A percentile compares a stretch with the other conserved stretches of the same genome.
Evolutionary conservation across 2,797 vertebrate genomes (phyloP).

Genomic region (Typhlichthys subterraneus): DNA sequence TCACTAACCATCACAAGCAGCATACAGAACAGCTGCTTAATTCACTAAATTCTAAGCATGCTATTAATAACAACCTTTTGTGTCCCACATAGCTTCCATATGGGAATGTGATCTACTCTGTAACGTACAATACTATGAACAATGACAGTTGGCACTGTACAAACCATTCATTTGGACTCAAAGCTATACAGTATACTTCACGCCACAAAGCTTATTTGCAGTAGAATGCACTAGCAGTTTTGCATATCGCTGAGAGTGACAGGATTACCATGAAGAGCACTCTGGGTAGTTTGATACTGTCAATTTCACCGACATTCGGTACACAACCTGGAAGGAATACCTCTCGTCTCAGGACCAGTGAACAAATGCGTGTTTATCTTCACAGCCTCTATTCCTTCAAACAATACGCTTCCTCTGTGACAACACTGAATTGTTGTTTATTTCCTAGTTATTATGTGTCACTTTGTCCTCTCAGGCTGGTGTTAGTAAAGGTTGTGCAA

Average conservation of each 20-base stretch:
- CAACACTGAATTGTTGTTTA: conserved; percentile 34
- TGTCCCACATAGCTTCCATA: background rate
- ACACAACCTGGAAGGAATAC: conserved; percentile 28
- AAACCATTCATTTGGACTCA: conserved; percentile 7
- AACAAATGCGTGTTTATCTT: conserved; percentile 39
- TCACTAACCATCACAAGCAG: conserved; percentile 9
- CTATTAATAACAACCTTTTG: conserved; percentile 4
- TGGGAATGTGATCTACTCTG: background rate
- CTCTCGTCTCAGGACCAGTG: conserved; percentile 19
- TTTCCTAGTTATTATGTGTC: conserved; percentile 34
- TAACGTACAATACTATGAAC: conserved; percentile 1
- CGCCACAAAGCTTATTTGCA: conserved; percentile 7
- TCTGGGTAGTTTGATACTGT: conserved; percentile 16
- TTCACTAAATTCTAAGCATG: conserved; percentile 10
- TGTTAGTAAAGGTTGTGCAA: background rate
- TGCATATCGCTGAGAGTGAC: conserved; percentile 21
- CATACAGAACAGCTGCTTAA: conserved; percentile 5
- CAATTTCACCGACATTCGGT: conserved; percentile 19
- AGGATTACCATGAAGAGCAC: conserved; percentile 25
- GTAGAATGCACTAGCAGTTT: background rate
- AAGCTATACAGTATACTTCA: background rate
- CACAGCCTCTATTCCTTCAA: conserved; percentile 34
- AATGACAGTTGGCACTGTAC: background rate
- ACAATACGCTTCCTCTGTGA: conserved; percentile 13
- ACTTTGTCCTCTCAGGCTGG: conserved; percentile 19